A percentile compares a stretch with the other conserved stretches of the same genome.
Evolutionary conservation across 53 echinoderm and acorn worm species (phyloP).

Genomic region (Patiria pectinifera): DNA sequence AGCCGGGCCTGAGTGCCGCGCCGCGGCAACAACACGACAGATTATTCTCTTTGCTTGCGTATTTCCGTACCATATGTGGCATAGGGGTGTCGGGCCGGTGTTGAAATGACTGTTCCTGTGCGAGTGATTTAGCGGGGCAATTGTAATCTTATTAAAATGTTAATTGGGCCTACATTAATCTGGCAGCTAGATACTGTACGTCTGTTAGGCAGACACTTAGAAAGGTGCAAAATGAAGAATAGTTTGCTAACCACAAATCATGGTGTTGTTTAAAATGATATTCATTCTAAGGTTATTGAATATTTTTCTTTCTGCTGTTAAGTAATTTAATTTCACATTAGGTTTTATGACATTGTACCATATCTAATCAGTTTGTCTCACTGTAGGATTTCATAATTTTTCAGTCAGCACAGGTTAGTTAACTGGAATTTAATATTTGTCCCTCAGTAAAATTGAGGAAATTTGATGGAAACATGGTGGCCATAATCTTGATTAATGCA

Average conservation of each 20-base stretch:
- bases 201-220: background rate
- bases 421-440: too few relatives aligned
- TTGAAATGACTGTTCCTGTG: constrained; percentile 56
- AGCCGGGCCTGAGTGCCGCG: background rate
- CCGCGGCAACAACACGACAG: background rate
- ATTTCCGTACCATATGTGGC: constrained; percentile 48
- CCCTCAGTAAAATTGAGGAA: too few relatives aligned
- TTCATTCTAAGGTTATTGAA: background rate
- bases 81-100: constrained; percentile 9
- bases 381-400: too few relatives aligned
- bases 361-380: too few relatives aligned
- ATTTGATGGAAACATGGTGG: too few relatives aligned
- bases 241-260: background rate
- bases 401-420: too few relatives aligned
- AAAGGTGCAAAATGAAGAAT: background rate
- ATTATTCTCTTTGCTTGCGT: constrained; percentile 16
- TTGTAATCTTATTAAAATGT: constrained; percentile 61
- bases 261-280: background rate
- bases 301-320: background rate
- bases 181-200: background rate
- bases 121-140: constrained; percentile 34
- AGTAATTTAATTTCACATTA: background rate
- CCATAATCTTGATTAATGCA: too few relatives aligned
- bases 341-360: background rate
- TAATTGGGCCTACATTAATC: constrained; percentile 41